Conservation (phyloP, 2,797 vertebrate genomes). For the Remorina albescens region DNA sequence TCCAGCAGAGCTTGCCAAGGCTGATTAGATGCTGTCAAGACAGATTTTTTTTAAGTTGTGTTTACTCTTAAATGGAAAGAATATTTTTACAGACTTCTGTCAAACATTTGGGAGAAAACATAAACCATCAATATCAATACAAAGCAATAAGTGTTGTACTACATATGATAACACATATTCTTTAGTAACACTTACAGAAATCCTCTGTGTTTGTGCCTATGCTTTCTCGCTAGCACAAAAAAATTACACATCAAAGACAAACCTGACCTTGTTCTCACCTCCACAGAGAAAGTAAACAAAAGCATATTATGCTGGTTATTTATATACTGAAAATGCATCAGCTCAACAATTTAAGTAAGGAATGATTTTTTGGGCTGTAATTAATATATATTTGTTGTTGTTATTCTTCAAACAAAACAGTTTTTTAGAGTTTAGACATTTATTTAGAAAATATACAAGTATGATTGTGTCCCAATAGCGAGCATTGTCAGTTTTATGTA, state of each 20-base stretch:
- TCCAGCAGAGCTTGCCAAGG: slow-evolving; percentile 22
- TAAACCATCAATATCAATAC: background rate
- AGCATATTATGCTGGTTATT: slow-evolving; percentile 25
- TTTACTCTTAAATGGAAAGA: slow-evolving; percentile 14
- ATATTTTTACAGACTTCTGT: slow-evolving; percentile 1
- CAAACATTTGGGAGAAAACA: slow-evolving; percentile 1
- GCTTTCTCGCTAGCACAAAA: background rate
- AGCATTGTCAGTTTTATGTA: background rate
- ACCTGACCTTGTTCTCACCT: slow-evolving; percentile 36
- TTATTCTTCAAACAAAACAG: background rate
- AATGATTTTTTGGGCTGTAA: too few species aligned
- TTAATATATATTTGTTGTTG: background rate
- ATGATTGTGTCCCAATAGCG: background rate
- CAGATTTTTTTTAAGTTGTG: slow-evolving; percentile 25
- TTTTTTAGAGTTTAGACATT: slow-evolving; percentile 1
- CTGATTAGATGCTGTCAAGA: slow-evolving; percentile 42
- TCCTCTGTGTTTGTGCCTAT: slow-evolving; percentile 6
- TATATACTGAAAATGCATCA: slow-evolving; percentile 29
- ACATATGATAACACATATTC: background rate
- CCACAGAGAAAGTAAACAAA: slow-evolving; percentile 17
- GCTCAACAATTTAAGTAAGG: slow-evolving; percentile 11
- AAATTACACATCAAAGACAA: slow-evolving; percentile 13
- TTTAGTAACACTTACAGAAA: background rate
- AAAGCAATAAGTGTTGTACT: background rate
- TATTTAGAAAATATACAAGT: background rate